These are phyloP conservation scores for Rotaria sp. DNA, from an alignment of 2,888 invertebrate species.

Conservation along the genomic window DNA sequence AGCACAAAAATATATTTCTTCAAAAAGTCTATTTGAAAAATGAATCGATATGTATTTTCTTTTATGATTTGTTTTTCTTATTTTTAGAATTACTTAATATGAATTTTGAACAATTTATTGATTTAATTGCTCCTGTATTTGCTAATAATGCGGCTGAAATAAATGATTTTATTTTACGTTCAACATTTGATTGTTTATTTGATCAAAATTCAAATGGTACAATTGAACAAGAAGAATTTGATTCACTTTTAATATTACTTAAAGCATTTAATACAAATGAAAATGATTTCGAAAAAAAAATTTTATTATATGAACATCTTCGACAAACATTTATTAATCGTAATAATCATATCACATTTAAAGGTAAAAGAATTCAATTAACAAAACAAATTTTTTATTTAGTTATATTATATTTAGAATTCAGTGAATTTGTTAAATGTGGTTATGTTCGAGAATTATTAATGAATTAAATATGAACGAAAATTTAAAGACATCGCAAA, in stretches of 20 bases:
- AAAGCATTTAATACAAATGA: background rate
- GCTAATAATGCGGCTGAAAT: constrained; percentile 2
- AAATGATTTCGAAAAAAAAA: background rate
- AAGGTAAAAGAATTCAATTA: background rate
- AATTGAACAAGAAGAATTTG: constrained; percentile 11
- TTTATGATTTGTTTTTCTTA: background rate
- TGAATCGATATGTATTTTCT: background rate
- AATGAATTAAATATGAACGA: background rate
- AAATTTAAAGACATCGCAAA: background rate
- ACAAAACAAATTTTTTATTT: background rate
- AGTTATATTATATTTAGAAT: background rate
- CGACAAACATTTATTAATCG: background rate
- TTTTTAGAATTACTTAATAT: background rate
- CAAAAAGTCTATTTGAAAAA: background rate
- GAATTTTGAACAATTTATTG: constrained; percentile 26
- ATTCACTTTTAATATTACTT: background rate
- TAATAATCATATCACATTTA: constrained; percentile 6
- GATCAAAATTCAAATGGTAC: background rate
- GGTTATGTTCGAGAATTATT: constrained; percentile 18
- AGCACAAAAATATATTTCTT: background rate
- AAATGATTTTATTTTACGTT: background rate
- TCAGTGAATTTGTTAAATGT: constrained; percentile 3
- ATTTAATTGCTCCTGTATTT: constrained; percentile 20
- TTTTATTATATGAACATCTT: background rate
- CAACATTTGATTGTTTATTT: constrained; percentile 13